Percentiles rank a stretch among this genome's conserved stretches.
These are phyloP conservation scores for Phrynocephalus guinanensis DNA, from an alignment of 2,797 vertebrate species.

Conservation along the genomic window DNA sequence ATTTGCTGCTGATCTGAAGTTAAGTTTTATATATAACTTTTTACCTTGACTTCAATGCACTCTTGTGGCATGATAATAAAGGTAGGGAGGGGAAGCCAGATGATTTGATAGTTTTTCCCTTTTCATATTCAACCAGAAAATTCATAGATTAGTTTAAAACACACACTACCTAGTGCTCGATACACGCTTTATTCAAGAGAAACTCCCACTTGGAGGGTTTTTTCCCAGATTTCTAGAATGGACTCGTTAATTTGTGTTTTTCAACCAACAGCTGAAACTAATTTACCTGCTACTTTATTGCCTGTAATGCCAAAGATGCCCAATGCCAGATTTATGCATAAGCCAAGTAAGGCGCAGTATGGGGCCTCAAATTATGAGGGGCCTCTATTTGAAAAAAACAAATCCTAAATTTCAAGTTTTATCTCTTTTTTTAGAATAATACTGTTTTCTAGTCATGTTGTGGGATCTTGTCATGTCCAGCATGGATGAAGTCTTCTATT, in stretches of 20 bases:
- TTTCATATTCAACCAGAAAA: conserved; percentile 20
- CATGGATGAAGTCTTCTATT: background rate
- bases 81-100: background rate
- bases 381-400: background rate
- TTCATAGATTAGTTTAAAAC: conserved; percentile 12
- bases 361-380: background rate
- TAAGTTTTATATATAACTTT: too few species aligned
- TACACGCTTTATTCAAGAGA: conserved; percentile 41
- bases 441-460: background rate
- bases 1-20: too few species aligned
- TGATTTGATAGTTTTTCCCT: conserved; percentile 26
- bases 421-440: background rate
- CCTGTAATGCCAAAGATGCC: background rate
- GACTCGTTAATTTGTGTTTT: conserved; percentile 16
- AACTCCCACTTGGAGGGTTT: conserved; percentile 27
- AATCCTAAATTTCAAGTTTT: background rate
- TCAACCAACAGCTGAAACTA: conserved; percentile 54
- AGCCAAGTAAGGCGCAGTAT: background rate
- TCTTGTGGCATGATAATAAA: too few species aligned
- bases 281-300: conserved; percentile 32
- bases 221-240: conserved; percentile 34
- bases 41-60: too few species aligned
- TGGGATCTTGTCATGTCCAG: background rate
- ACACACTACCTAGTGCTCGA: conserved; percentile 3
- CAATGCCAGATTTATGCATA: background rate